These are phyloP conservation scores for Euwallacea fornicatus DNA, from an alignment of 1,140 invertebrate species.

Conservation along the genomic window DNA sequence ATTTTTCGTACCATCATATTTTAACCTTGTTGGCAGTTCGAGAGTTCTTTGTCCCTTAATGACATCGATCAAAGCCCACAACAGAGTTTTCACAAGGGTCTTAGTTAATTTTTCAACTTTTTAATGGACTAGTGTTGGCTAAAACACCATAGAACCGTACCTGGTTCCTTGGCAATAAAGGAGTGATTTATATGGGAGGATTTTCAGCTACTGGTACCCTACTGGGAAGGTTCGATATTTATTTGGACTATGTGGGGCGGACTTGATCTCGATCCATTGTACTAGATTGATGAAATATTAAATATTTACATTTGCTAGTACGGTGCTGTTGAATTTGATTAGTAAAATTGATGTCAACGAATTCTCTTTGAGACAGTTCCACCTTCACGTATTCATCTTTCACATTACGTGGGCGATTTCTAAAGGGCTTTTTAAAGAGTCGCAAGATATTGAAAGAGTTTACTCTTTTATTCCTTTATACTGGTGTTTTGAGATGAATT, in stretches of 20 bases:
- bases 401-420: too few relatives aligned
- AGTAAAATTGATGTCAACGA: too few relatives aligned
- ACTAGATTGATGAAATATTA: too few relatives aligned
- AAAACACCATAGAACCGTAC: constrained; percentile 20
- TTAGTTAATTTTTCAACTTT: constrained; percentile 17
- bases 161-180: constrained; percentile 14
- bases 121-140: constrained; percentile 21
- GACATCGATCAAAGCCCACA: constrained; percentile 14
- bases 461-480: too few relatives aligned
- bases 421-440: too few relatives aligned
- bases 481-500: too few relatives aligned
- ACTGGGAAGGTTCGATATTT: not conserved
- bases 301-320: too few relatives aligned
- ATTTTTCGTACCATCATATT: constrained; percentile 12
- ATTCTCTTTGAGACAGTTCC: too few relatives aligned
- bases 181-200: constrained; percentile 16
- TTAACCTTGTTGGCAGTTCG: constrained; percentile 14
- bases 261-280: not conserved
- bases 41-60: constrained; percentile 13
- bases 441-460: too few relatives aligned
- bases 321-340: too few relatives aligned
- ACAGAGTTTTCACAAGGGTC: constrained; percentile 11
- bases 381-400: too few relatives aligned
- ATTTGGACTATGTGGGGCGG: not conserved
- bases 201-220: constrained; percentile 17